Base-by-base conservation (phyloP, 1,140 invertebrate genomes). In the Drosophila guanche region DNA sequence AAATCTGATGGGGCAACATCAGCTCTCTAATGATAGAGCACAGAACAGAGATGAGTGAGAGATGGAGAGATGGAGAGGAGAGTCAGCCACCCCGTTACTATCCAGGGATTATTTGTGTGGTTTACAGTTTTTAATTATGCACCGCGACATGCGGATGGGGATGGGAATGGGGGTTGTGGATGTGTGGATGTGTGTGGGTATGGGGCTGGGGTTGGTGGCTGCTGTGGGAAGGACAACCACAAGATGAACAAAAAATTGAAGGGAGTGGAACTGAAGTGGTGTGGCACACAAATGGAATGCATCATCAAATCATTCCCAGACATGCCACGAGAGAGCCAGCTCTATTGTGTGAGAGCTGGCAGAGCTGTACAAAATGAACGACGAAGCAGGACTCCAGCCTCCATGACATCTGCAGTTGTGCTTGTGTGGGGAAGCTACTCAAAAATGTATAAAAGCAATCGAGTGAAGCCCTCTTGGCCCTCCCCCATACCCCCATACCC, bases 61-160 rank as follows among this genome's bases (percentile, higher is more conserved):
- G 25, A 27, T 6, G 27, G 27, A 29, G 27, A 7, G 27, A 29
- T 29, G 27, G 27, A 29, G 27, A 29, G 27, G 27, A 29, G 27
- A 29, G 27, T 2, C 27, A 8, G 27, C 7, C 27, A 29, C 27
- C 27, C 27, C 42, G n/a, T 6, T 16, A 78, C 81, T 88, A 86
- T 86, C 81, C 75, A 74, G 81, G 81, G 81, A 86, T 86, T 86
- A 88, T 88, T 79, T 79, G 78, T 86, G 83, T 88, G 81, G 83
- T 83, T 86, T 86, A 88, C 83, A 86, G 70, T 88, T 86, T 86
- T 83, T 86, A 84, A 84, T 84, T 84, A 84, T 84, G 79, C 79
- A 84, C 59, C 65, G 80, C 76, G 79, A 85, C 65, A 84, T 76
- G 79, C 62, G 25, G 14, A 53, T 48, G 54, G 33, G 43, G 3